Base-by-base conservation (phyloP, 2,888 invertebrate species). In the Zelleria hepariella region DNA sequence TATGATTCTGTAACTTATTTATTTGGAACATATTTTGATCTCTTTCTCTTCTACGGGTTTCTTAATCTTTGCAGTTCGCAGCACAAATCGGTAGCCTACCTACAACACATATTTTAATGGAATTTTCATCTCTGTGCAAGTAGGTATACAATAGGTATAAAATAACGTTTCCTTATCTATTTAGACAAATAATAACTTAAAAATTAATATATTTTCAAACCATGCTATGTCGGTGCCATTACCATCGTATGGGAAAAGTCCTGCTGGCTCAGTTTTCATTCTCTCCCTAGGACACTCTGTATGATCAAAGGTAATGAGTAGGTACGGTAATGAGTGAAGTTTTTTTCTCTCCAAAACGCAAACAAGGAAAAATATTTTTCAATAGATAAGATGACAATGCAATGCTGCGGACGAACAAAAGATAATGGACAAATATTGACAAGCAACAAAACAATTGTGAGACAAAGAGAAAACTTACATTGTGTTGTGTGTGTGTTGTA, bases 371-470 rank as follows among this genome's bases (percentile, higher is more conserved):
- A 51, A 51, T 20, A 23, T 21, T 51, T 51, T 51, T 78, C 74
- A 82, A 80, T 80, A 73, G 66, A 67, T 69, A 74, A 78, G 74
- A 77, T 73, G 74, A 75, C 80, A 78, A 78, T 76, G 75, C 80
- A 78, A 78, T 76, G 75, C 79, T 68, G 66, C 64, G 63, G 64
- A 67, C 67, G 73, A 74, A 81, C 79, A 77, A 80, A 80, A 78
- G 81, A 77, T 77, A 80, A 77, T 80, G 71, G 71, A 69, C 61
- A 63, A 51, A 51, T 23, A 51, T 51, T 21, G 51, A 51, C 21
- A 51, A 51, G 20, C 23, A 23, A 7, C 23, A 18, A 61, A 66
- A 69, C 69, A 69, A 71, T 67, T 67, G 68, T 62, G 61, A 54
- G 59, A 62, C 61, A 57, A 60, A 53, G 58, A 59, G 15, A 42